Conservation (phyloP, 2,113 vertebrate genomes). For the Hemichromis elongatus region DNA sequence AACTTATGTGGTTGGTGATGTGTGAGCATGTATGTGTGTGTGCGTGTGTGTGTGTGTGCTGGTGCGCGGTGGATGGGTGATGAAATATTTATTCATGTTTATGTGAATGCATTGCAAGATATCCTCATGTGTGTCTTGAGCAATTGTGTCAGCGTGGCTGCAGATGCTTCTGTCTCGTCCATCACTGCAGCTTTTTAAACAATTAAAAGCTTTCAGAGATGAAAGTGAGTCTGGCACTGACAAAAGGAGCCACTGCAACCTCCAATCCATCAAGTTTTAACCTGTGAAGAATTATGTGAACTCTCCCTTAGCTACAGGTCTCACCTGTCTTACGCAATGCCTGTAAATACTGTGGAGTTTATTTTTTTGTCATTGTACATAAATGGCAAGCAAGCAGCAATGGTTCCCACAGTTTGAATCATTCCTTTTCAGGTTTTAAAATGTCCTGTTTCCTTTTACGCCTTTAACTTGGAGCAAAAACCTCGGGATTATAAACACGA, state of each 20-base stretch:
- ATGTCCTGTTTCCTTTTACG: conserved; percentile 6
- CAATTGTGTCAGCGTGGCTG: background rate
- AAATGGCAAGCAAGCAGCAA: conserved; percentile 7
- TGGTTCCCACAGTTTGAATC: background rate
- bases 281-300: background rate
- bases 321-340: background rate
- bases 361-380: conserved; percentile 8
- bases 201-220: background rate
- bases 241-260: background rate
- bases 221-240: background rate
- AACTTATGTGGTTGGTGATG: background rate
- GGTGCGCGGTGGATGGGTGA: background rate
- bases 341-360: background rate
- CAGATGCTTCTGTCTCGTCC: background rate
- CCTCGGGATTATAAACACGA: background rate
- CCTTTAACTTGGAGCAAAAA: conserved; percentile 21
- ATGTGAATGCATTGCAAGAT: background rate
- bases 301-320: background rate
- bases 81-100: background rate
- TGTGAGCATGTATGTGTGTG: rapidly evolving
- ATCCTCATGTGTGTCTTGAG: background rate
- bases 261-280: background rate
- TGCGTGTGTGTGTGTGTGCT: background rate
- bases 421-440: background rate
- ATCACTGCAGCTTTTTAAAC: background rate